phyloP scores from a whole-genome alignment of 2,113 vertebrate genomes.

The Odontesthes bonariensis region DNA sequence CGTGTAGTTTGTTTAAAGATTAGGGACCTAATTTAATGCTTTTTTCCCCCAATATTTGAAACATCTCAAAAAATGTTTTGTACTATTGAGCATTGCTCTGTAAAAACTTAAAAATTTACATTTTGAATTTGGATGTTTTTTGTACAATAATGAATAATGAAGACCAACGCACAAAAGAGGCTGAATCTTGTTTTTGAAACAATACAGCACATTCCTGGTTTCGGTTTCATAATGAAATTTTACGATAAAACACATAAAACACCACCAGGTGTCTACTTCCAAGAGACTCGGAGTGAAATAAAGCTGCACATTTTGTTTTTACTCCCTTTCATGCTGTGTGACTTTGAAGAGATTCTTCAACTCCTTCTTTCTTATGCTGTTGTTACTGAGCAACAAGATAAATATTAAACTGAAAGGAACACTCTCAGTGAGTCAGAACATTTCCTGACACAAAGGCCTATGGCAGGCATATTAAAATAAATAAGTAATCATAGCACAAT shows the following conservation, averaged over 20 bases:
- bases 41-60: too few species aligned
- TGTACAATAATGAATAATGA: too few species aligned
- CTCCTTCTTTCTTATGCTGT: slow-evolving; percentile 11
- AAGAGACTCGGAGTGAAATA: not conserved
- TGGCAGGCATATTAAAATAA: slow-evolving; percentile 66
- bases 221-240: not conserved
- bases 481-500: slow-evolving; percentile 70
- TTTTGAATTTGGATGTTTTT: too few species aligned
- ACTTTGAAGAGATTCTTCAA: slow-evolving; percentile 14
- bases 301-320: not conserved
- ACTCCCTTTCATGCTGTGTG: not conserved
- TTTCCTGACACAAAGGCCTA: slow-evolving; percentile 63
- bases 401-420: slow-evolving; percentile 40
- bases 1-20: too few species aligned
- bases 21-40: too few species aligned
- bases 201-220: not conserved
- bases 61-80: too few species aligned
- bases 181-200: not conserved
- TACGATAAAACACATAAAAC: not conserved
- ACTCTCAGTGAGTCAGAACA: slow-evolving; percentile 51
- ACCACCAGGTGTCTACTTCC: not conserved
- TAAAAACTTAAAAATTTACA: too few species aligned
- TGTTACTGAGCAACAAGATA: slow-evolving; percentile 44
- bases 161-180: not conserved
- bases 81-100: too few species aligned